Evolutionary conservation across 2,888 invertebrate genomes (phyloP), one percentile per base, ranked within the genome.

Genomic region (Vandiemenella viatica): DNA sequence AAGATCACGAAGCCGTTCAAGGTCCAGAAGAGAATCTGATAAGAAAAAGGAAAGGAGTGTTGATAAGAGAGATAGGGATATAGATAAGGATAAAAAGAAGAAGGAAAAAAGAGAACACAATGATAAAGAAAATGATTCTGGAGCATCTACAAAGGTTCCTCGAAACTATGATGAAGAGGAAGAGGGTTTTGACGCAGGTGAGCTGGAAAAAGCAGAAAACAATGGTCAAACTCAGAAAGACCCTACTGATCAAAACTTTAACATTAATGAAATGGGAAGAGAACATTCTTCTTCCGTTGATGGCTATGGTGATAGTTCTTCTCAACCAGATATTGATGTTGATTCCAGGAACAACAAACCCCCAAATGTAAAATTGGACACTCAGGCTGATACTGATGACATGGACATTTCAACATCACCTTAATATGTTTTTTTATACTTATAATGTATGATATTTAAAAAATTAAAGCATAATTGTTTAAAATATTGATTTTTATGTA

Each of bases 331-430:
- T 26, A 44, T n/a, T 10, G 48, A 43, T 18, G 46, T 26, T 37
- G 52, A 42, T 17, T 18, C 41, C 23, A 49, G 49, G 17, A 50
- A 48, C n/a, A n/a, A 49, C 6, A 51, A 49, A 18, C 46, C 49
- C 17, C 49, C 43, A 5, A 43, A 43, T 26, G 46, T 45, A 10
- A 26, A 37, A 40, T 40, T 46, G 21, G 49, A 48, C 20, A 38
- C 45, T 32, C 49, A 49, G 18, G 44, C 45, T 41, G 46, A 51
- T 19, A 43, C 46, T 32, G 50, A 54, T 45, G 56, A 83, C 62
- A 83, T 83, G 83, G 83, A 83, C 64, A 83, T 83, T 65, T 83
- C 83, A 15, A 82, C 83, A 66, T 83, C 83, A 50, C 83, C 83
- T 48, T 83, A 72, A 66, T n/a, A n/a, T n/a, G n/a, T n/a, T n/a